Conservation (phyloP, 1,140 invertebrate genomes). For the Melipona quadrifasciata region DNA sequence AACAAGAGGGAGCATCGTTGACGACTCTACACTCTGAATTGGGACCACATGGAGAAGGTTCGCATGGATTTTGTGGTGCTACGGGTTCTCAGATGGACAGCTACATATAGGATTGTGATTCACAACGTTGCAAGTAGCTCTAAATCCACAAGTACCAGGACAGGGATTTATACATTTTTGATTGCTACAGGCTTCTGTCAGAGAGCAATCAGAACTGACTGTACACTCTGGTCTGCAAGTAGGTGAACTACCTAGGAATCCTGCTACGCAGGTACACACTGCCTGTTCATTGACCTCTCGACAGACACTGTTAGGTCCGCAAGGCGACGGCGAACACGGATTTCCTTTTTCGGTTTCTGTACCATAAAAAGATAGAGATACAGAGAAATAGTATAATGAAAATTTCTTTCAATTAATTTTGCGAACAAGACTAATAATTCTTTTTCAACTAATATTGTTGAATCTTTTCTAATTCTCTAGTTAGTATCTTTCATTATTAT, state of each 20-base stretch:
- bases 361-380: not conserved
- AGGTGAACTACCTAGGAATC: constrained; percentile 86
- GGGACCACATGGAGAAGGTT: constrained; percentile 87
- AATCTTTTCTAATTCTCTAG: not conserved
- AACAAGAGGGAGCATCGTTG: constrained; percentile 86
- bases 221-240: constrained; percentile 87
- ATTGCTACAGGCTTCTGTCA: constrained; percentile 86
- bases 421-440: too few species aligned
- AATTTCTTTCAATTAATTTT: not conserved
- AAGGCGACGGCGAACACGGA: constrained; percentile 79
- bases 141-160: constrained; percentile 85
- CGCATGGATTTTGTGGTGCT: constrained; percentile 84
- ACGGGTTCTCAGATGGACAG: constrained; percentile 83
- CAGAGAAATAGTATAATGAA: not conserved
- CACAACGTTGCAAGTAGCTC: constrained; percentile 84
- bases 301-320: constrained; percentile 86
- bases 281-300: constrained; percentile 84
- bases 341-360: constrained; percentile 63
- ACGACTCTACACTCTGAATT: constrained; percentile 86
- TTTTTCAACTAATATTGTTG: constrained; percentile 71
- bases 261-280: constrained; percentile 86
- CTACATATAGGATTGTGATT: constrained; percentile 87
- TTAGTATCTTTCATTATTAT: not conserved
- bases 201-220: constrained; percentile 85
- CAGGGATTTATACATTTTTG: constrained; percentile 88